These are phyloP conservation scores for Biston betularia DNA, from an alignment of 2,888 invertebrate species.

Conservation along the genomic window DNA sequence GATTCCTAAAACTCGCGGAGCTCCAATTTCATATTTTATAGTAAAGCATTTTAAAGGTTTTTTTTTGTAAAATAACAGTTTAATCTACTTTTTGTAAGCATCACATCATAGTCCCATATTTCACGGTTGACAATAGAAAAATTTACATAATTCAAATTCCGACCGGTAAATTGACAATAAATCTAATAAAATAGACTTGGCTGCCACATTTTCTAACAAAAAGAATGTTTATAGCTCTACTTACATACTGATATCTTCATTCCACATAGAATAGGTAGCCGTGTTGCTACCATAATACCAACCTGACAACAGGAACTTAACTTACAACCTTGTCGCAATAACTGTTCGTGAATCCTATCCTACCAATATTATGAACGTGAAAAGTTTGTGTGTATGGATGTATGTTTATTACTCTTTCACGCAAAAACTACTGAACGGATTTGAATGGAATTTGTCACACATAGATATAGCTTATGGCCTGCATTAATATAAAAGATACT, in stretches of 20 bases:
- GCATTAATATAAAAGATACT: no score
- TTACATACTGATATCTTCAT: slow-evolving; percentile 43
- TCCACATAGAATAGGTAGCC: slow-evolving; percentile 28
- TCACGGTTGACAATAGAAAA: slow-evolving; percentile 23
- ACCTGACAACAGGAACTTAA: neutral
- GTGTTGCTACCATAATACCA: slow-evolving; percentile 23
- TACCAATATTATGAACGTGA: no score
- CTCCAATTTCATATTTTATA: neutral
- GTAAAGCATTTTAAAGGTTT: neutral
- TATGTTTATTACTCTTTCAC: no score
- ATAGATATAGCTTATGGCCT: no score
- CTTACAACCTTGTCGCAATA: slow-evolving; percentile 14
- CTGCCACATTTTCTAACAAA: slow-evolving; percentile 37
- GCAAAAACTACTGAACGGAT: no score
- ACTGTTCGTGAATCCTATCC: neutral
- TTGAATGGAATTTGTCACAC: no score
- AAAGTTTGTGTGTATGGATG: no score
- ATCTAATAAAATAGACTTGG: slow-evolving; percentile 41
- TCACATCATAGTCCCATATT: slow-evolving; percentile 27
- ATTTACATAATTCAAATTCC: slow-evolving; percentile 38
- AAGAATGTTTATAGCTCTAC: slow-evolving; percentile 40
- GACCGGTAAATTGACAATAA: slow-evolving; percentile 38
- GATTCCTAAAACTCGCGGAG: neutral
- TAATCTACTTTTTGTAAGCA: slow-evolving; percentile 9
- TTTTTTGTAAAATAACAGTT: slow-evolving; percentile 10